Conservation (phyloP, 2,113 vertebrate species). For the Dryoscopus gambensis region DNA sequence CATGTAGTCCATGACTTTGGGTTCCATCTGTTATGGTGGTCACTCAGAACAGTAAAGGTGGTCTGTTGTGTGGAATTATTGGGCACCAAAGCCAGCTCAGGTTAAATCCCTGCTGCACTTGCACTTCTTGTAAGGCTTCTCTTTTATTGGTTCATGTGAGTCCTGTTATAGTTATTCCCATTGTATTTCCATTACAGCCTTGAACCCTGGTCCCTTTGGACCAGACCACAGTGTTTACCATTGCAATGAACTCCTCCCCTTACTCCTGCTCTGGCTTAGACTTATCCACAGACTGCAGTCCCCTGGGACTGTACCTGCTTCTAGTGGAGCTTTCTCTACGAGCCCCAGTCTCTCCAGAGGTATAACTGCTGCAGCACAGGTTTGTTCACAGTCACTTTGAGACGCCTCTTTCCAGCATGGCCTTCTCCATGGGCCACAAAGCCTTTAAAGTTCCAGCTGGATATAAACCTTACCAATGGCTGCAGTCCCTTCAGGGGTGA, state of each 20-base stretch:
- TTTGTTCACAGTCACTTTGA: neutral
- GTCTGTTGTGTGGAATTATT: neutral
- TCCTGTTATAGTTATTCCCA: neutral
- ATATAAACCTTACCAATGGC: neutral
- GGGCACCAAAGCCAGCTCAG: neutral
- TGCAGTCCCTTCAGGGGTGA: neutral
- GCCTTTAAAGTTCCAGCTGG: neutral
- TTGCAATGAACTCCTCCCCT: neutral
- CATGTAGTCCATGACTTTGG: neutral
- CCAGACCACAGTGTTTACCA: neutral
- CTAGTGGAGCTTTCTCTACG: neutral
- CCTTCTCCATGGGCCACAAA: neutral
- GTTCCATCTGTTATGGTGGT: neutral
- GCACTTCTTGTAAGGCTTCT: neutral
- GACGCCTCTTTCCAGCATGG: neutral
- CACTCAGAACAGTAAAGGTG: neutral
- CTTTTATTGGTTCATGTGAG: neutral
- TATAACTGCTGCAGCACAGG: neutral
- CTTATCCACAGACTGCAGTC: neutral
- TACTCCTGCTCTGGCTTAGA: neutral
- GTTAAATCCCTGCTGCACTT: neutral
- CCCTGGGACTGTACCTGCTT: neutral
- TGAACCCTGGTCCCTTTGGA: fast-evolving
- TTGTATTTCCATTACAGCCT: neutral
- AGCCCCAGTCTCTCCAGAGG: neutral